Percentiles rank a stretch among this genome's conserved stretches.
These are phyloP conservation scores for Lithophane ornitopus DNA, from an alignment of 2,888 invertebrate species.

Conservation along the genomic window DNA sequence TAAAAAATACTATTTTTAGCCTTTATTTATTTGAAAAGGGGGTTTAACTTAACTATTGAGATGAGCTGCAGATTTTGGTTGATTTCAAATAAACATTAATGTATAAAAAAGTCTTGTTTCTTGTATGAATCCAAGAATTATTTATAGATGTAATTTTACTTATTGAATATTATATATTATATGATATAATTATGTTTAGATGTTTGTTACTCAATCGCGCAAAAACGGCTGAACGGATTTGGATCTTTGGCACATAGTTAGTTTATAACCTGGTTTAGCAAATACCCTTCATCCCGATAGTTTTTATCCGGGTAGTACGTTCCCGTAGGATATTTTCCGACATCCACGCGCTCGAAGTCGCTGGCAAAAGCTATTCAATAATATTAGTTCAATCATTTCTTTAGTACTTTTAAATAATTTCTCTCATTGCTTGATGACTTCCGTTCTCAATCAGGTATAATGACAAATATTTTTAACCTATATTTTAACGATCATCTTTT, in stretches of 20 bases:
- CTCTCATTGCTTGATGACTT: background rate
- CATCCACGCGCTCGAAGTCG: no score
- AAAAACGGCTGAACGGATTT: no score
- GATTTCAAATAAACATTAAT: background rate
- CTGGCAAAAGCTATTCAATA: background rate
- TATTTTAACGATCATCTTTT: slow-evolving; percentile 1
- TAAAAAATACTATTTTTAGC: background rate
- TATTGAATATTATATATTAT: no score
- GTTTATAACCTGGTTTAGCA: no score
- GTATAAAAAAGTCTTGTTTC: background rate
- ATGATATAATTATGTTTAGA: no score
- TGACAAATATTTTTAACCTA: background rate
- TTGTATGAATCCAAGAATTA: background rate
- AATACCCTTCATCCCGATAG: no score
- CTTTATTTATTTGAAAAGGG: background rate
- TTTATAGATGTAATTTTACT: no score
- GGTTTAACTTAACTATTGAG: background rate
- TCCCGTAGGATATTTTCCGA: no score
- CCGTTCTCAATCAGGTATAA: background rate
- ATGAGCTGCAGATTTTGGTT: background rate
- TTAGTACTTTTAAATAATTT: background rate
- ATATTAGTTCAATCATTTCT: background rate
- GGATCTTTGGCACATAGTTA: no score
- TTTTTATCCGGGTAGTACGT: no score
- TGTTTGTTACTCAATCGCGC: no score